These are phyloP conservation scores for Climacteris rufus DNA, from an alignment of 2,113 vertebrate species.

Conservation along the genomic window DNA sequence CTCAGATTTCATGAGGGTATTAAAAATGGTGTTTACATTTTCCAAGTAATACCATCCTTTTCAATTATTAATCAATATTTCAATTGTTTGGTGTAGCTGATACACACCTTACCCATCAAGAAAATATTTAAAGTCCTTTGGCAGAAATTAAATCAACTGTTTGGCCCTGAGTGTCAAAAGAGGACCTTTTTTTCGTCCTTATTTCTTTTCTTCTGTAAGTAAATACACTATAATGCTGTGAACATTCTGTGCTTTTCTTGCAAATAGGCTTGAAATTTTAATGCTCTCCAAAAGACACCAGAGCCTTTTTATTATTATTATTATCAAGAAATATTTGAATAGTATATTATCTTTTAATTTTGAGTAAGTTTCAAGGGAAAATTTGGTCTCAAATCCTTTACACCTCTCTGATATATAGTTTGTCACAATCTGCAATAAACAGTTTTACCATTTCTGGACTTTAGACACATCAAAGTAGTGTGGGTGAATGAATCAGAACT, in stretches of 20 bases:
- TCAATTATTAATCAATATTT: conserved; percentile 28
- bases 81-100: background rate
- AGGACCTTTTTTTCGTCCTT: background rate
- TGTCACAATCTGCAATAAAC: background rate
- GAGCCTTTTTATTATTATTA: background rate
- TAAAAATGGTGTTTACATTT: background rate
- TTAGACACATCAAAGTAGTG: background rate
- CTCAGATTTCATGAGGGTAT: background rate
- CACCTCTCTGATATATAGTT: background rate
- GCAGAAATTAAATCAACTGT: background rate
- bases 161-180: background rate
- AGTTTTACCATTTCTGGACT: background rate
- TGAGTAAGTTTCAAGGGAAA: background rate
- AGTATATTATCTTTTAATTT: conserved; percentile 4
- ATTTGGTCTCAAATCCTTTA: background rate
- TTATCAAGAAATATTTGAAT: conserved; percentile 15
- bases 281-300: background rate
- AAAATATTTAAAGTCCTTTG: background rate
- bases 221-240: background rate
- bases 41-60: background rate
- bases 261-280: conserved; percentile 17
- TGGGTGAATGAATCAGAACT: background rate
- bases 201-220: background rate
- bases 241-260: background rate
- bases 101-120: background rate